Evolutionary conservation across 2,797 vertebrate genomes (phyloP).

Genomic region (Salarias fasciatus): DNA sequence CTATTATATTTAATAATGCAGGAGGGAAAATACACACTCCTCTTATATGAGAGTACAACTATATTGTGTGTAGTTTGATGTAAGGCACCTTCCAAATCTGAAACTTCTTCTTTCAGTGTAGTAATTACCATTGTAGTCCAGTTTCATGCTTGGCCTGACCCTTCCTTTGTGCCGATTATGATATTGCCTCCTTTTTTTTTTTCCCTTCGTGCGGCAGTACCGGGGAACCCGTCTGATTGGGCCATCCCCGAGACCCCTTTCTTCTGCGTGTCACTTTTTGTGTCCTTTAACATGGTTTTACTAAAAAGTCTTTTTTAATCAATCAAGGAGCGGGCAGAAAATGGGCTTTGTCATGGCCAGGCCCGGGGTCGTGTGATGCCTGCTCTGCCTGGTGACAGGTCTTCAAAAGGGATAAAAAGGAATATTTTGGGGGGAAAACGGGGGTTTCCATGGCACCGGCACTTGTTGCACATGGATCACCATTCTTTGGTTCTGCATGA

Average conservation of each 20-base stretch:
- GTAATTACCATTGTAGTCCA: conserved; percentile 87
- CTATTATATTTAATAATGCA: conserved; percentile 32
- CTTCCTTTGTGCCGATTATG: conserved; percentile 82
- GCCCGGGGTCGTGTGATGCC: conserved; percentile 94
- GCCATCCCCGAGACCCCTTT: conserved; percentile 78
- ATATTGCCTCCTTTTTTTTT: conserved; percentile 70
- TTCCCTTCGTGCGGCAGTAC: conserved; percentile 75
- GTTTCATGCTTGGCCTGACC: conserved; percentile 87
- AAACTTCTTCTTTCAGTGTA: conserved; percentile 80
- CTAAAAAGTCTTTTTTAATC: conserved; percentile 99
- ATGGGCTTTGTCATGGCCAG: conserved; percentile 98
- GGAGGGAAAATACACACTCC: background rate
- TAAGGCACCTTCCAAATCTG: conserved; percentile 57
- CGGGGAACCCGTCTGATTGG: conserved; percentile 79
- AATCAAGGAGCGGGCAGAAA: conserved; percentile 99
- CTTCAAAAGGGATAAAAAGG: conserved; percentile 92
- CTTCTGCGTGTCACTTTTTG: conserved; percentile 86
- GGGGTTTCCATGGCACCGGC: conserved; percentile 94
- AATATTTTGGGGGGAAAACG: conserved; percentile 92
- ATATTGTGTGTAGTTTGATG: conserved; percentile 37
- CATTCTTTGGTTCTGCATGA: conserved; percentile 86
- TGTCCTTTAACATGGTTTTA: conserved; percentile 98
- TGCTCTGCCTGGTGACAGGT: conserved; percentile 94
- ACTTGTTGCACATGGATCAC: conserved; percentile 90
- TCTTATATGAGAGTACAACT: conserved; percentile 28